Percentiles rank a stretch among this genome's conserved stretches.
These are phyloP conservation scores for Pachyrhynchus sulphureomaculatus DNA, from an alignment of 1,140 invertebrate genomes.

Conservation along the genomic window DNA sequence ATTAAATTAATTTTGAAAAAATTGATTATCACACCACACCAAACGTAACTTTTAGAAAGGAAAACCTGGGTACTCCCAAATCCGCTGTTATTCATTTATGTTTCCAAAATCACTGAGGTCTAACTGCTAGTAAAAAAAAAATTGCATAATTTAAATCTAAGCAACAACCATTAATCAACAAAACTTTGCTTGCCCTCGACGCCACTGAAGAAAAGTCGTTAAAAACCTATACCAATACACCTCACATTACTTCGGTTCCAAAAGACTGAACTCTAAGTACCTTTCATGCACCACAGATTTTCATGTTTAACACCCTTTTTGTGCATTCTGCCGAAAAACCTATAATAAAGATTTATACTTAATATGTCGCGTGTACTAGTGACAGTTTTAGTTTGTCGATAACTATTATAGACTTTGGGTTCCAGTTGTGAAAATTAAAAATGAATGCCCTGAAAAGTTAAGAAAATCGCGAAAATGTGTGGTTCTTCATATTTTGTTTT, in stretches of 20 bases:
- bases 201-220: neutral
- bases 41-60: no score
- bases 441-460: neutral
- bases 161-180: no score
- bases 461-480: neutral
- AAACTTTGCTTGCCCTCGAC: no score
- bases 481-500: neutral
- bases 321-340: slow-evolving; percentile 8
- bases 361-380: neutral
- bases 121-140: no score
- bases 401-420: neutral
- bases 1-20: no score
- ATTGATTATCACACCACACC: no score
- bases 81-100: no score
- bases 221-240: neutral
- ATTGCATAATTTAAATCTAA: no score
- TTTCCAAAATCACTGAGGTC: no score
- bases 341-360: slow-evolving; percentile 18
- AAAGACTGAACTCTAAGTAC: slow-evolving; percentile 13
- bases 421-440: neutral
- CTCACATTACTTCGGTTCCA: slow-evolving; percentile 5
- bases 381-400: neutral
- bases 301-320: slow-evolving; percentile 7
- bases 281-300: slow-evolving; percentile 24
- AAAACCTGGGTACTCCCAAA: no score